Evolutionary conservation across 2,113 vertebrate genomes (phyloP), one percentile per base, ranked within the genome.

Genomic region (Cromileptes altivelis): DNA sequence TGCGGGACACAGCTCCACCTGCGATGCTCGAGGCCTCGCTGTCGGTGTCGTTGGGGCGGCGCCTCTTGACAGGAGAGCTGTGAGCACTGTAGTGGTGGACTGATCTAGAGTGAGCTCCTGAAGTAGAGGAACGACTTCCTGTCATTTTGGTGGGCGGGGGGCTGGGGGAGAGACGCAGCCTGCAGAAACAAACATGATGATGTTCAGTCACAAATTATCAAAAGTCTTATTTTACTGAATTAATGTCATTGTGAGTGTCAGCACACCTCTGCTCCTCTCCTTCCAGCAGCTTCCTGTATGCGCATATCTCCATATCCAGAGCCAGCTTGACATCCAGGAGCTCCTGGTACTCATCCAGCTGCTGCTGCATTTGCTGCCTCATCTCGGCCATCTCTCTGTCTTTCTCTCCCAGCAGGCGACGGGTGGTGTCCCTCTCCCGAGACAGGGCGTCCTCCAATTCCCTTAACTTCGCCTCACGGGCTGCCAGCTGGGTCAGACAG

Each of bases 271-370:
- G 96, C 94, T 99, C 98, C 94, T 99, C 98, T 52, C 98, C 98
- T 92, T 99, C 98, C 94, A 99, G 95, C 82, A 99, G 95, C 86
- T 99, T 99, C 94, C 98, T 96, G 91, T 99, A 99, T 78, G 98
- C 98, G 0, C 97, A 95, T 79, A 99, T 99, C 94, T 99, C 98
- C 98, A 99, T 99, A 71, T 99, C 98, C 91, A 99, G 93, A 0
- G 98, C 98, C 94, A 99, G 92, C 81, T 99, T 99, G 92, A 99
- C 96, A 78, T 98, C 98, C 93, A 99, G 96, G 45, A 99, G 95
- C 91, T 98, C 98, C 96, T 99, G 98, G 87, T 99, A 99, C 86
- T 99, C 98, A 0, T 99, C 98, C 90, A 99, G 95, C 95, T 99
- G 98, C 92, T 97, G 96, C 87, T 99, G 98, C 98, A 99, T 99